Base-by-base conservation (phyloP, 2,113 vertebrate species). In the Coregonus clupeaformis region DNA sequence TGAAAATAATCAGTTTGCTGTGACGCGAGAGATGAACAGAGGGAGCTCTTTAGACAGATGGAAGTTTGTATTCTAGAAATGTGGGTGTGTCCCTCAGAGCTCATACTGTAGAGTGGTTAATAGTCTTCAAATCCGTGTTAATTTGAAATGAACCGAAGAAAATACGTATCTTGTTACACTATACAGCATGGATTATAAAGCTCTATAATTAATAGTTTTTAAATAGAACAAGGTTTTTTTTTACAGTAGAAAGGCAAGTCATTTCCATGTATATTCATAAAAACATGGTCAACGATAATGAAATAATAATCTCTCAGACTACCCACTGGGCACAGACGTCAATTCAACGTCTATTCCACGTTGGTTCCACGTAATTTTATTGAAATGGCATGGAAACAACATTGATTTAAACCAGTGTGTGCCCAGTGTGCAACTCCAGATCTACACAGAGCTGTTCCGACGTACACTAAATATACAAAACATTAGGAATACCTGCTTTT, bases 291-390 rank as follows among this genome's bases (percentile, higher is more conserved):
- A 68, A 75, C 42, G 69, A 71, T 80, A 76, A 80, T 77, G 62
- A 83, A 78, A 88, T 77, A 68, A 57, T 52, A 45, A 69, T 72
- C 79, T 3, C 71, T 81, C 82, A 81, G 79, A 78, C n/a, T n/a
- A n/a, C n/a, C n/a, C n/a, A n/a, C n/a, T n/a, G n/a, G n/a, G n/a
- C 69, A 79, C 73, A 27, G 27, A 27, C 27, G 27, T 27, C 27
- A 27, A 27, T 27, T 1, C 27, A 27, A 27, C 2, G 27, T 27
- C 27, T 27, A 27, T 27, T 27, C 27, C 27, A 2, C 27, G 27
- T 27, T 27, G 27, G 27, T 27, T 27, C 2, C 27, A 27, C 27
- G 27, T 27, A 1, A 27, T 27, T 27, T 27, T 2, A 27, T 27
- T 42, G 36, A 42, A 11, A 42, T 42, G 36, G 9, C 0, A 7